phyloP scores from a whole-genome alignment of 2,797 vertebrate species.

The Megalops cyprinoides region DNA sequence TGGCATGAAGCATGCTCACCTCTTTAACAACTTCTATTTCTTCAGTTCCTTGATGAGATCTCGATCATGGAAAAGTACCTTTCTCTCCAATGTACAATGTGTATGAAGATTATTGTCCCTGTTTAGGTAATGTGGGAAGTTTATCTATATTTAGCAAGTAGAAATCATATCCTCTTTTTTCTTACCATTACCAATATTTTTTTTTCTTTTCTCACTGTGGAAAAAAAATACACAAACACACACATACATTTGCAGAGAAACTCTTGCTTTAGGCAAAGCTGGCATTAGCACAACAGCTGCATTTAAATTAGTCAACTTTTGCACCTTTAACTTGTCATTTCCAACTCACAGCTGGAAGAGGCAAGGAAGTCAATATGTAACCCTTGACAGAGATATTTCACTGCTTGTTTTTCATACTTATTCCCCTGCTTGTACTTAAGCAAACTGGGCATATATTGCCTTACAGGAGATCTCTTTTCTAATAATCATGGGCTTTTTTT shows the following conservation, averaged over 20 bases:
- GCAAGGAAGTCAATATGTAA: neutral
- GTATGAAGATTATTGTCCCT: no score
- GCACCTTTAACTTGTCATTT: slow-evolving; percentile 16
- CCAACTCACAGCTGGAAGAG: neutral
- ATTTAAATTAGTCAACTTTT: neutral
- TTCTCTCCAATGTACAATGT: no score
- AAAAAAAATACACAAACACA: neutral
- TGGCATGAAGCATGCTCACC: neutral
- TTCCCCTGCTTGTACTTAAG: neutral
- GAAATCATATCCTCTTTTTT: neutral
- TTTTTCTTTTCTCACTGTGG: neutral
- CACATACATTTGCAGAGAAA: neutral
- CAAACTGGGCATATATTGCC: neutral
- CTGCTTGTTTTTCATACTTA: no score
- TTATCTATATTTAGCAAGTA: no score
- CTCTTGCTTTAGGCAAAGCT: neutral
- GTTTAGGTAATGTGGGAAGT: no score
- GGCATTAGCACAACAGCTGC: neutral
- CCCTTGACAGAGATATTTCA: neutral
- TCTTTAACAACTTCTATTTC: neutral
- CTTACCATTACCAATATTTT: neutral
- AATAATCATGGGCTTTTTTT: neutral
- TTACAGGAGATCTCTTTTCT: neutral
- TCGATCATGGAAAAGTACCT: neutral
- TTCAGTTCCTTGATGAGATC: neutral